Evolutionary conservation across 2,113 vertebrate species (phyloP).

Genomic region (Channa maculata): DNA sequence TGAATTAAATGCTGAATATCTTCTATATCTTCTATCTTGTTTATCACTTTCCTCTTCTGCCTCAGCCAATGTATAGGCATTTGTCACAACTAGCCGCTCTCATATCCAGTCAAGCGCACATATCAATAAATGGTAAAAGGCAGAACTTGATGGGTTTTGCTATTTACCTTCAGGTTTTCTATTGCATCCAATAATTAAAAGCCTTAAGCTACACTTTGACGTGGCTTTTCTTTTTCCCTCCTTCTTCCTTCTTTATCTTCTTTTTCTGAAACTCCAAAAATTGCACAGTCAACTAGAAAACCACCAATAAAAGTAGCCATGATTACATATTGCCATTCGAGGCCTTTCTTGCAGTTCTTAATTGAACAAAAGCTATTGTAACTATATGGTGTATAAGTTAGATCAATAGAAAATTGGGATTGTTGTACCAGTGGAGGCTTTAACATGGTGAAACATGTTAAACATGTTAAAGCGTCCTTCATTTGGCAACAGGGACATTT

Average conservation of each 20-base stretch:
- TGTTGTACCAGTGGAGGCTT: not conserved
- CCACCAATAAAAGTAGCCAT: not conserved
- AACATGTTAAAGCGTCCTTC: not conserved
- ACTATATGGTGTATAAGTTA: not conserved
- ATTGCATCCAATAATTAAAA: conserved; percentile 35
- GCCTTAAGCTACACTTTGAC: conserved; percentile 11
- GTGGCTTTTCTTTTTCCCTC: not conserved
- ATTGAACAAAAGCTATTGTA: not conserved
- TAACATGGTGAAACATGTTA: not conserved
- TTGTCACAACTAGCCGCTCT: conserved; percentile 22
- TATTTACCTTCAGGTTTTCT: conserved; percentile 8
- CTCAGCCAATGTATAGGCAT: not conserved
- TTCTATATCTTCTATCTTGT: not conserved
- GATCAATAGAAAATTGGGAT: not conserved
- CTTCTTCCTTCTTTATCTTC: not conserved
- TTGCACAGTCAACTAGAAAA: not conserved
- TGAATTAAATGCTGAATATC: not conserved
- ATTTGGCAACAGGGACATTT: not conserved
- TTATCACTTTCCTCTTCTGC: conserved; percentile 12
- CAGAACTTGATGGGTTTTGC: conserved; percentile 16
- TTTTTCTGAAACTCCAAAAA: not conserved
- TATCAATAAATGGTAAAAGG: conserved; percentile 43
- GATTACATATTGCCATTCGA: not conserved
- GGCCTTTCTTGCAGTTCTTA: not conserved
- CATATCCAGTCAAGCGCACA: conserved; percentile 17